These are phyloP conservation scores for Indicator maculatus DNA, from an alignment of 2,113 vertebrate species.

Conservation along the genomic window DNA sequence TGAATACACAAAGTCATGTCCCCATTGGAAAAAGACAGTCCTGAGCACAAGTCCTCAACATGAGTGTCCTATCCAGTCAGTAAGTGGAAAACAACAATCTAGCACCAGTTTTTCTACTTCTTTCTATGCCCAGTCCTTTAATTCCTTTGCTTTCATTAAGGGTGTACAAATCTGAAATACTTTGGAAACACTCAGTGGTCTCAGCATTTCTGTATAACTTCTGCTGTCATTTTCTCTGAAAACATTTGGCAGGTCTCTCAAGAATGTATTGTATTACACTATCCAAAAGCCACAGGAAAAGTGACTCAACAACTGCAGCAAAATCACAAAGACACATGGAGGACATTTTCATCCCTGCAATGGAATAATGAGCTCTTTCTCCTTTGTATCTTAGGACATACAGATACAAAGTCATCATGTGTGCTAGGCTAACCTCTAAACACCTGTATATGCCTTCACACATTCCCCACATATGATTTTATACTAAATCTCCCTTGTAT, in stretches of 20 bases:
- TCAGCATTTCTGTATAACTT: not conserved
- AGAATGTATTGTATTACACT: not conserved
- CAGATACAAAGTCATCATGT: not conserved
- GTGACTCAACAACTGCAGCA: not conserved
- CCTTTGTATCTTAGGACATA: not conserved
- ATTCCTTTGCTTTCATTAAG: not conserved
- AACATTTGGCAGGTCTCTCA: not conserved
- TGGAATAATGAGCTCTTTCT: not conserved
- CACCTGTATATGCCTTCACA: not conserved
- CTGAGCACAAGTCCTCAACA: not conserved
- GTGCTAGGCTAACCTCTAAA: not conserved
- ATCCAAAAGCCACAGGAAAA: not conserved
- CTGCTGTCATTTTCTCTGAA: not conserved
- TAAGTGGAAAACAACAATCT: not conserved
- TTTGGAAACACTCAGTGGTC: not conserved
- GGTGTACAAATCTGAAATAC: not conserved
- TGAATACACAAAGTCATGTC: not conserved
- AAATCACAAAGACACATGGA: not conserved
- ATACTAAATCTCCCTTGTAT: not conserved
- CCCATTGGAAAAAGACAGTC: not conserved
- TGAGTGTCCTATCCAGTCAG: not conserved
- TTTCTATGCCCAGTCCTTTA: not conserved
- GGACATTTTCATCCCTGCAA: not conserved
- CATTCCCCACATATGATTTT: not conserved
- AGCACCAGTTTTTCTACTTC: not conserved